Base-by-base conservation (phyloP, 2,888 invertebrate genomes). In the Hemithea aestivaria region DNA sequence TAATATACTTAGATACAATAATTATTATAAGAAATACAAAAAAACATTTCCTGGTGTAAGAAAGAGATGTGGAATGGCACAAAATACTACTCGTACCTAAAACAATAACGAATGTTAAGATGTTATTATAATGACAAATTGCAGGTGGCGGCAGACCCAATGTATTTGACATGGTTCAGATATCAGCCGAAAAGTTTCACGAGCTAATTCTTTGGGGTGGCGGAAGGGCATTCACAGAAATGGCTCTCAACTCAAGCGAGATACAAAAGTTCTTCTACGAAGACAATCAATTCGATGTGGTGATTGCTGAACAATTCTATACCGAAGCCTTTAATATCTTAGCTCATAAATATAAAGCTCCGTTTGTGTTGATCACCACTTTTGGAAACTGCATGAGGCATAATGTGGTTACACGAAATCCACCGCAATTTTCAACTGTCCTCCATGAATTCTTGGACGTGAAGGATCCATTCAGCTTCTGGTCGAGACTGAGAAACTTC, bases 381-480 rank as follows among this genome's bases (percentile, higher is more conserved):
- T 82, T 55, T 43, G 85, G 87, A 1, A 84, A 77, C 39, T 82
- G 82, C 30, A 82, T 84, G 77, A 67, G 74, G 30, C 78, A 81
- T 29, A 84, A 84, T 34, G 63, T 84, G 10, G 49, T 66, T 1
- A 57, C 56, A 4, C 65, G 80, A 10, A 87, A 87, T 43, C 87
- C 87, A 0, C 56, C 84, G 7, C 85, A 85, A 47, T 31, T 82
- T 4, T 66, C 82, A 0, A 83, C 79, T 1, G 66, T 75, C 1
- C n/a, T 73, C 4, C 56, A 72, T 0, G 85, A 87, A 41, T 82
- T 81, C 48, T 46, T 82, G n/a, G 58, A 64, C 7, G 27, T 82
- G 1, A 62, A 71, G 23, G 74, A 87, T 1, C 89, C 89, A 11
- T 88, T 88, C 69, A 87, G 69, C 23, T 90, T 92, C 45, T 63